These are phyloP conservation scores for Cyprinodon brontotheroides DNA, from an alignment of 2,113 vertebrate species.

Conservation along the genomic window DNA sequence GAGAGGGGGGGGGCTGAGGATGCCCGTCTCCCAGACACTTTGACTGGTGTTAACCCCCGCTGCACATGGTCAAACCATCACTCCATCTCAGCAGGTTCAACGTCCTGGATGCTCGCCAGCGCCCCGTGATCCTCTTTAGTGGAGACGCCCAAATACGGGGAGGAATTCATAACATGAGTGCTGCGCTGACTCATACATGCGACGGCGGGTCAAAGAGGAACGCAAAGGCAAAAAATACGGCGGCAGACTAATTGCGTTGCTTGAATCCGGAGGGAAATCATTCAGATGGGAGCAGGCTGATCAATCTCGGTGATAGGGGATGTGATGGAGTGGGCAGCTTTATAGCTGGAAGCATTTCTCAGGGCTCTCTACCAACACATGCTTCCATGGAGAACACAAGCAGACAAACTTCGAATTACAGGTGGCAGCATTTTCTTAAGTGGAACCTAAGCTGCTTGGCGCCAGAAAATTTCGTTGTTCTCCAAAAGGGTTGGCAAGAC, in stretches of 20 bases:
- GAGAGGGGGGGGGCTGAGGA: conserved; percentile 27
- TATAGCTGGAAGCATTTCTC: conserved; percentile 62
- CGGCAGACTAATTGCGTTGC: conserved; percentile 70
- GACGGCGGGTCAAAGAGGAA: conserved; percentile 52
- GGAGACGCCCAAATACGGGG: conserved; percentile 50
- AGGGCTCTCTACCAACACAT: conserved; percentile 35
- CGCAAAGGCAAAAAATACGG: conserved; percentile 58
- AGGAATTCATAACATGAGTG: conserved; percentile 66
- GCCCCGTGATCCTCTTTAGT: conserved; percentile 67
- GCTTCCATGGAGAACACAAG: conserved; percentile 27
- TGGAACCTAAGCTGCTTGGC: conserved; percentile 27
- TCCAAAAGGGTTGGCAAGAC: conserved; percentile 29
- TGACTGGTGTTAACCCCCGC: conserved; percentile 23
- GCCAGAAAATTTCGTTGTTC: conserved; percentile 8
- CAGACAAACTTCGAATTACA: conserved; percentile 37
- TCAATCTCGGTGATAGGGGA: conserved; percentile 62
- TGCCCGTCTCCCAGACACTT: conserved; percentile 35
- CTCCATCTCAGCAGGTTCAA: conserved; percentile 58
- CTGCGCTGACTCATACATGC: conserved; percentile 48
- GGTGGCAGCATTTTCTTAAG: conserved; percentile 49
- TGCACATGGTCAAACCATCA: conserved; percentile 41
- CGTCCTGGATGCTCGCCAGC: conserved; percentile 58
- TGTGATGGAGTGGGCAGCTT: conserved; percentile 72
- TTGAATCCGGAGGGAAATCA: conserved; percentile 75
- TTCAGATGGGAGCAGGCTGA: conserved; percentile 70